Base-by-base conservation (phyloP, 2,888 invertebrate genomes). In the Pecten maximus region DNA sequence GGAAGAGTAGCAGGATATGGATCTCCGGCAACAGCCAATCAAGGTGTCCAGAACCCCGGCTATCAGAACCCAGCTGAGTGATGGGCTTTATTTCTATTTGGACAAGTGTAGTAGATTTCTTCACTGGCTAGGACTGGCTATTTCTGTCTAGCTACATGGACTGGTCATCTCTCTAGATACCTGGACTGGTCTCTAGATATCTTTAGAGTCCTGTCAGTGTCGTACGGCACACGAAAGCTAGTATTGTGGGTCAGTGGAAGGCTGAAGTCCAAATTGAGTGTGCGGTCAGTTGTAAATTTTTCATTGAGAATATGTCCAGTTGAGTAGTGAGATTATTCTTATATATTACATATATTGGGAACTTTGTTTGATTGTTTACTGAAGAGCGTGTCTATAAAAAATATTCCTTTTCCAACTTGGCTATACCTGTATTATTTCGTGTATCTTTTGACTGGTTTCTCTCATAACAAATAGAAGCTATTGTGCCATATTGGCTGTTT, bases 1-100 rank as follows among this genome's bases (percentile, higher is more conserved):
- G 88, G 87, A 44, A 88, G 86, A 44, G 88, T 90, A 40, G 90
- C 86, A 23, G 90, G 88, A 40, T 88, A 88, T 40, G 87, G 87
- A 8, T 50, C 88, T 40, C 87, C 90, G n/a, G 86, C 88, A 39
- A 40, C 44, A 74, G 74, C 74, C 35, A 74, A 74, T 35, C 74
- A 74, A 15, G 74, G 74, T 28, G 74, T 74, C 35, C 74, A 74
- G 74, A 74, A 74, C 74, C 74, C 74, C 0, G 74, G 74, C 74
- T 74, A 74, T 28, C 74, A 74, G 74, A 74, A 74, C 74, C 74
- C 74, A 74, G 74, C 74, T 3, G 74, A 74, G 35, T 74, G 74
- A 74, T 74, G 74, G 35, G 16, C 19, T 19, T 2, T 74, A 6
- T 74, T 23, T 35, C 74, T 10, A 35, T 35, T 23, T 35, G 74